Evolutionary conservation across 2,888 invertebrate genomes (phyloP).

Genomic region (Plemyria rubiginata): DNA sequence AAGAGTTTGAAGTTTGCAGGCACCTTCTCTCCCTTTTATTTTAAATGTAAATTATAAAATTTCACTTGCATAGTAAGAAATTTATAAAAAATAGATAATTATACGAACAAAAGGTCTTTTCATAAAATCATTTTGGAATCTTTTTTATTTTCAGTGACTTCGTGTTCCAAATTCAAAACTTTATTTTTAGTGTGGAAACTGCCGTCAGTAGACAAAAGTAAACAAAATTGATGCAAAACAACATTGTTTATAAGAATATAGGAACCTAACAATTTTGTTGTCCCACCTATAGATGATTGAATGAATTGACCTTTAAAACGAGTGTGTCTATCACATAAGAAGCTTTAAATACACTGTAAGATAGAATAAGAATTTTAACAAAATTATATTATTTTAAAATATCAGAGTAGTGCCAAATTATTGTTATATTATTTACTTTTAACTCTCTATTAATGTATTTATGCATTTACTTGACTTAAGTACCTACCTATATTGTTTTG

Average conservation of each 20-base stretch:
- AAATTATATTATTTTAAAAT: constrained; percentile 49
- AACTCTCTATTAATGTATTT: constrained; percentile 49
- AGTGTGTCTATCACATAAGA: constrained; percentile 65
- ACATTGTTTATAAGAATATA: no score
- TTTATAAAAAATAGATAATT: constrained; percentile 48
- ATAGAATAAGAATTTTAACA: constrained; percentile 48
- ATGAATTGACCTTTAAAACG: constrained; percentile 47
- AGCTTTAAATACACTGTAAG: constrained; percentile 83
- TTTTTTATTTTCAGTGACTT: neutral
- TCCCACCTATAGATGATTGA: constrained; percentile 33
- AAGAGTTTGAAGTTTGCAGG: constrained; percentile 38
- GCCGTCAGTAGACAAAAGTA: neutral
- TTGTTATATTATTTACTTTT: constrained; percentile 38
- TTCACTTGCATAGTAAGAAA: constrained; percentile 50
- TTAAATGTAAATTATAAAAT: constrained; percentile 38
- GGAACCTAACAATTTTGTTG: neutral
- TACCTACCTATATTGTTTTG: constrained; percentile 47
- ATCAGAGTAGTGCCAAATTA: constrained; percentile 69
- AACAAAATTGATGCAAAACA: no score
- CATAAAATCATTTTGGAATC: constrained; percentile 30
- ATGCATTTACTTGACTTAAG: constrained; percentile 64
- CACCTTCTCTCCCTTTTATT: constrained; percentile 30
- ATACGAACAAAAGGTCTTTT: constrained; percentile 38
- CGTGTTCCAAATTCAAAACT: neutral
- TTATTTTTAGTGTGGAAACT: neutral